Evolutionary conservation across 1,140 invertebrate genomes (phyloP), one percentile per base, ranked within the genome.

Genomic region (Panulirus ornatus): DNA sequence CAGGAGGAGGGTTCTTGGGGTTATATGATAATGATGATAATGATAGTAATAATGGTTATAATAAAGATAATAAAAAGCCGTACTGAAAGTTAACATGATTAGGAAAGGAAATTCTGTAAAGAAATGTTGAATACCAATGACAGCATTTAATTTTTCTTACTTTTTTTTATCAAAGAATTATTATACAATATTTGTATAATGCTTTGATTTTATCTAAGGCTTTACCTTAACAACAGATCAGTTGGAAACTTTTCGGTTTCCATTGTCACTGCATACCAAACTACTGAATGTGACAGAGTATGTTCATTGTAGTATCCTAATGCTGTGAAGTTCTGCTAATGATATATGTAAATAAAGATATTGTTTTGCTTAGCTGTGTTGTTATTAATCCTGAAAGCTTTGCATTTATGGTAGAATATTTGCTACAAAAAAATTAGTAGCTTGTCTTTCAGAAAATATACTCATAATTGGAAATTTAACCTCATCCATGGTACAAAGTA

Each of bases 321-420:
- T 79, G 76, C 76, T 79, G 76, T 79, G 42, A 79, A 51, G 16
- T 79, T 44, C 44, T 79, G 42, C 47, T 42, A 79, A 42, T 54
- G 70, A 54, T 40, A 63, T 2, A 14, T 63, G 34, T 83, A 63
- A 83, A 83, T 83, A 66, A 83, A 42, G 11, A 40, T 27, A 14
- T 27, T 36, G 36, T 66, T 42, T 70, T 78, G 14, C 73, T 27
- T 40, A 40, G 73, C n/a, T n/a, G 73, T 76, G 19, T 40, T 76
- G n/a, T 5, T 42, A 11, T 27, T 42, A n/a, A 76, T 40, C 38
- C 19, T 73, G 30, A 73, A 73, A 40, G 34, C 22, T 27, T 73
- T 19, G 8, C 30, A 38, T n/a, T n/a, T n/a, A n/a, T n/a, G n/a
- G n/a, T n/a, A n/a, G n/a, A n/a, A n/a, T n/a, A n/a, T n/a, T n/a